These are phyloP conservation scores for Gymnoscopelus braueri DNA, from an alignment of 2,797 vertebrate genomes.

Conservation along the genomic window DNA sequence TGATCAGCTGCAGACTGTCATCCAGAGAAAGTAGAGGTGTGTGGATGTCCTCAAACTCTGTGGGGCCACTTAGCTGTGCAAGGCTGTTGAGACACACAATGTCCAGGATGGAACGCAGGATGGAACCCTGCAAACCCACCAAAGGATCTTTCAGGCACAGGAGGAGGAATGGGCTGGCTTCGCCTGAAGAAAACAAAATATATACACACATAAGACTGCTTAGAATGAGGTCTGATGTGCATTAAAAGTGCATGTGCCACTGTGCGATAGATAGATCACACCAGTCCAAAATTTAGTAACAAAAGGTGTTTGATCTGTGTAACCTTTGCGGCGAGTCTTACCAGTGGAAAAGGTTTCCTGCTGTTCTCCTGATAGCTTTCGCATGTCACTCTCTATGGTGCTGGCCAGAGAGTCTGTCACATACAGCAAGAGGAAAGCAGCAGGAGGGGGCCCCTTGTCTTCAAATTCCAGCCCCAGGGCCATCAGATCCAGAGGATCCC, in stretches of 20 bases:
- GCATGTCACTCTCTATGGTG: slow-evolving; percentile 71
- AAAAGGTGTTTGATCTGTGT: too few relatives aligned
- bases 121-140: slow-evolving; percentile 78
- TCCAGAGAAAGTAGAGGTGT: slow-evolving; percentile 76
- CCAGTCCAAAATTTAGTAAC: too few relatives aligned
- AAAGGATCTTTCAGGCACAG: slow-evolving; percentile 83
- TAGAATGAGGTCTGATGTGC: neutral
- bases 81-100: slow-evolving; percentile 78
- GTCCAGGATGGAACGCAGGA: slow-evolving; percentile 86
- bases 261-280: too few relatives aligned
- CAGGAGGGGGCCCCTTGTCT: slow-evolving; percentile 36
- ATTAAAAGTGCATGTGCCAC: too few relatives aligned
- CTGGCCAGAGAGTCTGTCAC: slow-evolving; percentile 82
- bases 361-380: slow-evolving; percentile 47
- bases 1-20: slow-evolving; percentile 80
- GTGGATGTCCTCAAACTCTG: slow-evolving; percentile 58
- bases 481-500: slow-evolving; percentile 75
- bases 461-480: slow-evolving; percentile 46
- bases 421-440: slow-evolving; percentile 85
- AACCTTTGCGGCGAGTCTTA: slow-evolving; percentile 61
- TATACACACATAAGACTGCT: slow-evolving; percentile 8
- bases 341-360: slow-evolving; percentile 65
- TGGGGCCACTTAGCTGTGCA: slow-evolving; percentile 28
- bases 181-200: slow-evolving; percentile 70
- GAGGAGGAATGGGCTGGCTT: slow-evolving; percentile 84